Evolutionary conservation across 2,113 vertebrate species (phyloP), one percentile per base, ranked within the genome.

Genomic region (Dicentrarchus labrax): DNA sequence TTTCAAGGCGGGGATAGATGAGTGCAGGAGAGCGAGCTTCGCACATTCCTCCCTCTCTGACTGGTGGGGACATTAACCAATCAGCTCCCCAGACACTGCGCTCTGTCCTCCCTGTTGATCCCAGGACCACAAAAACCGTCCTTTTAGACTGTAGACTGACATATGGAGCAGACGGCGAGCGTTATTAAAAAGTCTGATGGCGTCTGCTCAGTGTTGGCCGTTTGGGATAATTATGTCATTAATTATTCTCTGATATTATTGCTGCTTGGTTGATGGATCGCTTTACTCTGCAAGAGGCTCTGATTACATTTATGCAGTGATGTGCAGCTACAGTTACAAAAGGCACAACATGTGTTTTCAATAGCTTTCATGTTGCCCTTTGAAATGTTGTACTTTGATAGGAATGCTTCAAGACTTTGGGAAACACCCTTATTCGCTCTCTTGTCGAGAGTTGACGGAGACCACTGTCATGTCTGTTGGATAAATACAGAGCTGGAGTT

Each of bases 11-110:
- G 93, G 92, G 94, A 96, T 96, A 96, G 95, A 96, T 94, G 94
- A 95, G 94, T 96, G 96, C 94, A 92, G 65, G 66, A 24, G 59
- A 62, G 95, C 88, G 72, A 78, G 92, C 82, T 89, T 90, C 57
- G 83, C 38, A 94, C 96, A 93, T 95, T 93, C 91, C 83, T 86
- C 59, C 72, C 82, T 78, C 84, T 82, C 65, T 67, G 92, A 96
- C 93, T 87, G 89, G 86, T 75, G 75, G 95, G 95, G 93, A 68
- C 80, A 87, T 92, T 91, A 92, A 91, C 94, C 92, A 93, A 76
- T 86, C 95, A 95, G 96, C 86, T 95, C 96, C 95, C 95, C 96
- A 97, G 96, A 97, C 96, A 96, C 93, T 85, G 93, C 85, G 45
- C 81, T 60, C 53, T 17, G n/a, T 57, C 60, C 36, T 82, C 72